phyloP scores from a whole-genome alignment of 1,140 invertebrate species.

The Pseudoatta argentina region DNA sequence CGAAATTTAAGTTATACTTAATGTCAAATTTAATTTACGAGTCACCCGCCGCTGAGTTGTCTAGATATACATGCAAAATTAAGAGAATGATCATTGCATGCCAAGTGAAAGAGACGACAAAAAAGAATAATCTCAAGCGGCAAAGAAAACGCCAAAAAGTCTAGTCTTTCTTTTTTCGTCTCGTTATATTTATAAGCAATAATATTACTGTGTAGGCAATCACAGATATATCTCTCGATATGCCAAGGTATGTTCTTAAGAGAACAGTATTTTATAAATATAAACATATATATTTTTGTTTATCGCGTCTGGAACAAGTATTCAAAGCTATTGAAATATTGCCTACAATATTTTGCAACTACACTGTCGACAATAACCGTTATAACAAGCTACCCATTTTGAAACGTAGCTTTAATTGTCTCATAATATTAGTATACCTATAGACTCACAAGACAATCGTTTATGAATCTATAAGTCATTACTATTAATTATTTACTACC shows the following conservation, averaged over 20 bases:
- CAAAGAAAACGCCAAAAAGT: constrained; percentile 45
- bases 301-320: constrained; percentile 12
- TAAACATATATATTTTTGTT: constrained; percentile 13
- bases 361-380: constrained; percentile 16
- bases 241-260: constrained; percentile 25
- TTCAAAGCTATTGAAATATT: constrained; percentile 37
- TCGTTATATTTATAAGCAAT: constrained; percentile 57
- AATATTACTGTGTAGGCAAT: constrained; percentile 64
- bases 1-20: neutral
- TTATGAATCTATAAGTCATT: constrained; percentile 48
- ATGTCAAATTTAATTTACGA: neutral
- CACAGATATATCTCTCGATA: constrained; percentile 61
- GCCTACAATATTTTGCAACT: constrained; percentile 23
- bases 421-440: constrained; percentile 10
- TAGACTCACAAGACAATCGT: constrained; percentile 13
- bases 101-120: constrained; percentile 44
- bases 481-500: constrained; percentile 1
- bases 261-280: constrained; percentile 27
- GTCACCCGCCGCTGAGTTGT: neutral
- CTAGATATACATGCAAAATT: constrained; percentile 13
- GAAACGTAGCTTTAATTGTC: constrained; percentile 33
- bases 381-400: constrained; percentile 23
- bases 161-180: constrained; percentile 30
- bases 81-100: constrained; percentile 14
- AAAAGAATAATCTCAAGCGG: constrained; percentile 66